Base-by-base conservation (phyloP, 2,888 invertebrate species). In the Homarus gammarus region DNA sequence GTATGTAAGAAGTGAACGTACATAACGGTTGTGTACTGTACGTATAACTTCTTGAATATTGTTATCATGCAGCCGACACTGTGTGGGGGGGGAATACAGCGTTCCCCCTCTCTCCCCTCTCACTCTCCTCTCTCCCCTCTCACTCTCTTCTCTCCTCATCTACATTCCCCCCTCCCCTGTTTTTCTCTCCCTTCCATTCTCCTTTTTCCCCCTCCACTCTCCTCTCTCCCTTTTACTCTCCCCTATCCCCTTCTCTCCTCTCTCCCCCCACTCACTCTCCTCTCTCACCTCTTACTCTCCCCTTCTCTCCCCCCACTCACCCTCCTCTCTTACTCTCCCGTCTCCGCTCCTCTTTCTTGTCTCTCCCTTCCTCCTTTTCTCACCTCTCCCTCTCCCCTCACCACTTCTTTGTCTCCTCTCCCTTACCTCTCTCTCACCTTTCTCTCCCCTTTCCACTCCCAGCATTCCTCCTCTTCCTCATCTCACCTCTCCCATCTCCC, bases 391-490 rank as follows among this genome's bases (percentile, higher is more conserved):
- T 2, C 18, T 31, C 15, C 27, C 8, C 33, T n/a, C 27, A 22
- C 56, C 31, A 31, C 33, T 33, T 51, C 79, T 79, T 15, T 33
- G 33, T 79, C 27, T 51, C 56, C 5, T 51, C 79, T 79, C 12
- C 12, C 56, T 78, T 12, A n/a, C 27, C 36, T 56, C 12, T 27
- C 78, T 51, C 33, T 31, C n/a, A n/a, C n/a, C 36, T 78, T 31
- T 31, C 56, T 78, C 51, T 51, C 56, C 31, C 15, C 10, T n/a
- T 78, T 27, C 31, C 56, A 51, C 77, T 78, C 56, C 22, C n/a
- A n/a, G n/a, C n/a, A n/a, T n/a, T n/a, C n/a, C 27, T 51, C 56
- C 5, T 51, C 79, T 79, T 12, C 12, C 56, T 78, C n/a, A n/a
- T 51, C 36, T 56, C 12, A 3, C 78, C 31, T 22, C 22, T n/a